Evolutionary conservation across 1,140 invertebrate species (phyloP), one percentile per base, ranked within the genome.

Genomic region (Lamellibrachia luymesi): DNA sequence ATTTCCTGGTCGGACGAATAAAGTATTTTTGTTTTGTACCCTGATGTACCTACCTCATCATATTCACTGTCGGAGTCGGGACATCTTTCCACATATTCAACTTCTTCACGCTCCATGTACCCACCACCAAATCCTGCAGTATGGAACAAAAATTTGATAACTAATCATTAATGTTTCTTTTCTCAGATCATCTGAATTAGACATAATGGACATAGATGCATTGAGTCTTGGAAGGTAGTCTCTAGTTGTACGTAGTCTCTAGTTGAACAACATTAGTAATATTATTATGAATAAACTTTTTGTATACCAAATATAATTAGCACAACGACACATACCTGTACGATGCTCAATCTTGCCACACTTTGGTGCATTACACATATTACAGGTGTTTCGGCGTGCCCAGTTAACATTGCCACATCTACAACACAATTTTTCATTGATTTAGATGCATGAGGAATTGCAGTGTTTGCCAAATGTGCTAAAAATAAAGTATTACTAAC

Each of bases 361-460:
- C 96, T 99, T 99, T 2, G 99, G 98, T 2, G 99, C 98, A 97
- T 99, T 99, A 96, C 99, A 99, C 97, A 99, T 98, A 96, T 99
- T 99, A 96, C 99, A 99, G 92, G 98, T 98, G 95, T 98, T 98
- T 91, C 99, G 97, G 93, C 99, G 97, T 22, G 99, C 99, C 99
- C 99, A 99, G 96, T 99, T 99, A 2, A 99, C 99, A 96, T 99
- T 99, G 2, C 98, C 99, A 97, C 99, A 99, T 94, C 97, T 97
- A 93, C 51, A 96, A 95, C 92, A 51, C 92, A 93, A 93, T 5
- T 13, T 13, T 50, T 8, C 90, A 91, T 89, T 80, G 64, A 22
- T 80, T 80, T 80, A 80, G 64, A 80, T 80, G 38, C 38, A 38
- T 38, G 64, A 80, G 64, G 64, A 4, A 22, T 80, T 10, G 17